Evolutionary conservation across 2,113 vertebrate genomes (phyloP), one percentile per base, ranked within the genome.

Genomic region (Cyphomyrus plagiostoma): DNA sequence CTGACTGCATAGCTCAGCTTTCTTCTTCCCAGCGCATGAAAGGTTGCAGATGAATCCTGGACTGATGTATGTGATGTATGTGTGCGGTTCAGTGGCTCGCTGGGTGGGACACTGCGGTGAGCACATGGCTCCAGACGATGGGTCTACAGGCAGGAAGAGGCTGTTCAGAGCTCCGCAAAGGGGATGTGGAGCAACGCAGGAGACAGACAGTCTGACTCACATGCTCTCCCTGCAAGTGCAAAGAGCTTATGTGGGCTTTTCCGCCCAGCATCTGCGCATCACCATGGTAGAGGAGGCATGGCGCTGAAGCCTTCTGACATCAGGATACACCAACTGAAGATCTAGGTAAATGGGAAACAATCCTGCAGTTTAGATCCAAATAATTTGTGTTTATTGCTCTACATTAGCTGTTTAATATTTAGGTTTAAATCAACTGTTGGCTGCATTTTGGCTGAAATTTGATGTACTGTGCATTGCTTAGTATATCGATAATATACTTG

Each of bases 91-190:
- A 66, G 46, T 9, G 17, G 62, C 62, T 87, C 58, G 42, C 39
- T 62, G 85, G 84, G 84, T 45, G 46, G 62, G 85, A 52, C 58
- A 52, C 48, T 77, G 89, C 8, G 89, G 89, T 87, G 84, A 89
- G 50, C 21, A 30, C 17, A 10, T 52, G 89, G 84, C 85, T 87
- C 84, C 84, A 87, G 85, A 87, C 62, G 86, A 30, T 39, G 58
- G 85, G 89, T 26, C 46, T 74, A 45, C 46, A 49, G 89, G 84
- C 19, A 58, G 82, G 56, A 84, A 89, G 80, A 53, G 35, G 70
- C 30, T 23, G 6, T 11, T 17, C 23, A 80, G 50, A 87, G 85
- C n/a, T 15, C 50, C 21, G 23, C 85, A 19, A 35, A 17, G 30
- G 85, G 26, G 85, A 87, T 17, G 50, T 56, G 85, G 49, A 9